Evolutionary conservation across 2,113 vertebrate species (phyloP).

Genomic region (Micronycteris hirsuta): DNA sequence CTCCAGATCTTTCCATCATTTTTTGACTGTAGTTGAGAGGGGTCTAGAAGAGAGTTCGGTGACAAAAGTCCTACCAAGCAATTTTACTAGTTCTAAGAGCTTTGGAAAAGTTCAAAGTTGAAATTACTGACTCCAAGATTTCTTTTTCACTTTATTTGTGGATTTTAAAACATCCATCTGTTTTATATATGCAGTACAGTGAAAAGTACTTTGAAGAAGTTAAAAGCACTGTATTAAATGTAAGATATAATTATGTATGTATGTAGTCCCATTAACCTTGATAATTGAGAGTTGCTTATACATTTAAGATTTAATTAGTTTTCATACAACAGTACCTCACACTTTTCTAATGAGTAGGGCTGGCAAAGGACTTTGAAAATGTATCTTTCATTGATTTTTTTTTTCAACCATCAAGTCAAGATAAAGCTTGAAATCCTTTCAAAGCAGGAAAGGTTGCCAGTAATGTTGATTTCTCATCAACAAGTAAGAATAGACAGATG

Average conservation of each 20-base stretch:
- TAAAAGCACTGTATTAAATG: slow-evolving; percentile 63
- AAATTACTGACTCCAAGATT: slow-evolving; percentile 39
- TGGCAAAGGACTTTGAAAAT: slow-evolving; percentile 42
- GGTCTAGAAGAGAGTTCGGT: background rate
- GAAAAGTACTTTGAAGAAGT: slow-evolving; percentile 63
- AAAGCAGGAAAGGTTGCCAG: background rate
- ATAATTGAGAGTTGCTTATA: slow-evolving; percentile 65
- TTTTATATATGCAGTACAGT: slow-evolving; percentile 28
- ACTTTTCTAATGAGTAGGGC: slow-evolving; percentile 48
- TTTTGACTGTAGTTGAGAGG: background rate
- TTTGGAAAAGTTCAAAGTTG: slow-evolving; percentile 8
- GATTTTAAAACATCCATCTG: background rate
- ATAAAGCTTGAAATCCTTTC: slow-evolving; percentile 45
- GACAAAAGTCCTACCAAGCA: background rate
- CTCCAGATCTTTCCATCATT: background rate
- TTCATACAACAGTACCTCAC: slow-evolving; percentile 49
- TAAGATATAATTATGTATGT: slow-evolving; percentile 66
- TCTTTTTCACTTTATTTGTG: slow-evolving; percentile 44
- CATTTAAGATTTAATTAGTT: slow-evolving; percentile 66
- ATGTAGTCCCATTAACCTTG: slow-evolving; percentile 60
- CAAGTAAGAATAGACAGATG: slow-evolving; percentile 4
- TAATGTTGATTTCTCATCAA: slow-evolving; percentile 28
- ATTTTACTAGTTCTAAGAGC: background rate
- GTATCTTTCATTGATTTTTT: slow-evolving; percentile 16
- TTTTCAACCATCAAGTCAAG: slow-evolving; percentile 32